Evolutionary conservation across 2,888 invertebrate genomes (phyloP).

Genomic region (Byasa hedistus): DNA sequence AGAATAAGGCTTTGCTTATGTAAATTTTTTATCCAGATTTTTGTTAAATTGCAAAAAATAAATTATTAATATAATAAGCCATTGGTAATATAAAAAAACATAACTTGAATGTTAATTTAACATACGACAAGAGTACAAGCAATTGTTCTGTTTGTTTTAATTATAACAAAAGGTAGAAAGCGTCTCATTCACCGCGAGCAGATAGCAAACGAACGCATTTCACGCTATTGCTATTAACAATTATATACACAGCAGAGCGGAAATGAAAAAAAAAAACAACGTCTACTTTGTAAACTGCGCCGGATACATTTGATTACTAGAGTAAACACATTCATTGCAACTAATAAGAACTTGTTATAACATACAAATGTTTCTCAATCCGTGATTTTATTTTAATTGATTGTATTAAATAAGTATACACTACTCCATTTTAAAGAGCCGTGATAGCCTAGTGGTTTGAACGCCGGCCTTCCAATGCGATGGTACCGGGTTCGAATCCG

Average conservation of each 20-base stretch:
- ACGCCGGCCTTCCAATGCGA: no score
- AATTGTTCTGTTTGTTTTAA: conserved; percentile 21
- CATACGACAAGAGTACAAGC: not conserved
- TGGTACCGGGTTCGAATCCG: no score
- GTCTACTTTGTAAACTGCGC: not conserved
- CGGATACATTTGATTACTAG: not conserved
- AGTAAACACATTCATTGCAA: not conserved
- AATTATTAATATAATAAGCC: no score
- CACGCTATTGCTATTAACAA: conserved; percentile 15
- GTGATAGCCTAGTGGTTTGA: no score
- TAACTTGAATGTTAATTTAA: not conserved
- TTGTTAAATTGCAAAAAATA: no score
- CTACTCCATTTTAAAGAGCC: no score
- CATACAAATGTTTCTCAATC: no score
- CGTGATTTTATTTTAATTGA: no score
- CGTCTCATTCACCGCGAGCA: conserved; percentile 5
- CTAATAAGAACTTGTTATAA: no score
- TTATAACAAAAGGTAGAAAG: conserved; percentile 27
- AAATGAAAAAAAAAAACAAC: conserved; percentile 3
- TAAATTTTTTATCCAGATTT: no score
- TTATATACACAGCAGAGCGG: conserved; percentile 13
- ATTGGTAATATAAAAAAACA: not conserved
- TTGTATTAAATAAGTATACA: no score
- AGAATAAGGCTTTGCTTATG: no score
- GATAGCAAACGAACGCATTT: conserved; percentile 22